Evolutionary conservation across 2,888 invertebrate species (phyloP).

Genomic region (Orgyia antiqua): DNA sequence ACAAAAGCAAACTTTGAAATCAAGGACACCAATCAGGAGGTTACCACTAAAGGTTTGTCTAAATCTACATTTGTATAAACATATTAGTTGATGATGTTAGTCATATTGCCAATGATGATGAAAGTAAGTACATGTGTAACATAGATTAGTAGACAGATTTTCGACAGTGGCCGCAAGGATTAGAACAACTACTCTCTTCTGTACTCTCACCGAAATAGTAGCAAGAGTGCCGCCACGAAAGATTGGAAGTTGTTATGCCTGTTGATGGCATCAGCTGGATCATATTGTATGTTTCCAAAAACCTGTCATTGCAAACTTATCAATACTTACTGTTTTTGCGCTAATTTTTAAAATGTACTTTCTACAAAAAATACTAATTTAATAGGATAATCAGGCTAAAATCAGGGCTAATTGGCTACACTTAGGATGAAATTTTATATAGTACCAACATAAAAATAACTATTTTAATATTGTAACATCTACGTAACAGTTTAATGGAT

Average conservation of each 20-base stretch:
- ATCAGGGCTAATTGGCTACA: no score
- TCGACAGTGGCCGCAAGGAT: constrained; percentile 36
- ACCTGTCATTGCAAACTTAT: constrained; percentile 81
- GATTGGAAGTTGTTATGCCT: constrained; percentile 97
- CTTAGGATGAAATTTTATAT: no score
- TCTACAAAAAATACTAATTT: constrained; percentile 22
- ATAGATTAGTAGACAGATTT: constrained; percentile 41
- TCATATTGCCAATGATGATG: constrained; percentile 35
- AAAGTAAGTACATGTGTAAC: constrained; percentile 40
- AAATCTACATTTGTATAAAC: constrained; percentile 37
- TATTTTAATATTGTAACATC: no score
- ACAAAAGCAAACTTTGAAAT: constrained; percentile 37
- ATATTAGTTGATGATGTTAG: constrained; percentile 26
- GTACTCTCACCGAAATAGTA: constrained; percentile 91
- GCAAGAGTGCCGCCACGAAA: constrained; percentile 93
- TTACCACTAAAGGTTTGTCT: constrained; percentile 36
- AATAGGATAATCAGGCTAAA: no score
- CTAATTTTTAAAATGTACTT: constrained; percentile 28
- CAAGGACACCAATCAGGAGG: constrained; percentile 32
- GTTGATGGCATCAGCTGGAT: constrained; percentile 91
- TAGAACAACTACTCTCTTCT: constrained; percentile 40
- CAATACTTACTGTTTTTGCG: constrained; percentile 33
- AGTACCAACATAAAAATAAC: no score
- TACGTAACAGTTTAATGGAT: no score
- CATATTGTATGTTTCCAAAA: constrained; percentile 94